Percentiles rank a stretch among this genome's conserved stretches.
Evolutionary conservation across 1,140 invertebrate genomes (phyloP).

Genomic region (Drosophila tsacasi): DNA sequence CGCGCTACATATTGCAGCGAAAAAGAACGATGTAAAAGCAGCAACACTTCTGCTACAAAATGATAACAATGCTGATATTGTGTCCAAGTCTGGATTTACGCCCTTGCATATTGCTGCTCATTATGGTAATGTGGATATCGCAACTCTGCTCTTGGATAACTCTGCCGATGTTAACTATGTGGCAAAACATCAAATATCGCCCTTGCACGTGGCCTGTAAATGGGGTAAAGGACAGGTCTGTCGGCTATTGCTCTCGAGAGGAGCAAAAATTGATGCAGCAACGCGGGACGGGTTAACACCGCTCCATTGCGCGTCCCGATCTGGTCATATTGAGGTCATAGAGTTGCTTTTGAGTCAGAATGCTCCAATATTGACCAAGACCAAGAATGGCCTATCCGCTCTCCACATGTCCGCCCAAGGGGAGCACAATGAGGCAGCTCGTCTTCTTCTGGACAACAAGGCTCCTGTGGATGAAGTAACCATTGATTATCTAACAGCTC

Average conservation of each 20-base stretch:
- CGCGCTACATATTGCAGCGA: conserved; percentile 99
- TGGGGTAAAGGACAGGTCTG: conserved; percentile 89
- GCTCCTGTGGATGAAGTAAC: conserved; percentile 99
- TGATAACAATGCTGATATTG: conserved; percentile 97
- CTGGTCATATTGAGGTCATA: conserved; percentile 98
- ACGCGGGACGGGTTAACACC: conserved; percentile 98
- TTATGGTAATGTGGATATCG: conserved; percentile 99
- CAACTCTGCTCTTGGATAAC: conserved; percentile 94
- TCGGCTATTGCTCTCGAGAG: conserved; percentile 92
- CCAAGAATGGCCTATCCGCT: conserved; percentile 97
- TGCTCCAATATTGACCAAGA: conserved; percentile 97
- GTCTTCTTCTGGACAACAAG: conserved; percentile 95
- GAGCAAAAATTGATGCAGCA: conserved; percentile 96
- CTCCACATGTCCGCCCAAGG: conserved; percentile 98
- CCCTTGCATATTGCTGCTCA: conserved; percentile 99
- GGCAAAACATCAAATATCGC: conserved; percentile 97
- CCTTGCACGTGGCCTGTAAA: conserved; percentile 92
- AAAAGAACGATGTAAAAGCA: conserved; percentile 99
- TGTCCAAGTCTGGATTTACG: conserved; percentile 99
- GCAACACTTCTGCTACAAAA: conserved; percentile 96
- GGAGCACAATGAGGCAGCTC: conserved; percentile 97
- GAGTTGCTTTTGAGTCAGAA: conserved; percentile 95
- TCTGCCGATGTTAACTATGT: conserved; percentile 98
- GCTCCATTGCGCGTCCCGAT: conserved; percentile 96
- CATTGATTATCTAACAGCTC: conserved; percentile 97